Evolutionary conservation across 2,797 vertebrate species (phyloP).

Genomic region (Smutsia temminckii): DNA sequence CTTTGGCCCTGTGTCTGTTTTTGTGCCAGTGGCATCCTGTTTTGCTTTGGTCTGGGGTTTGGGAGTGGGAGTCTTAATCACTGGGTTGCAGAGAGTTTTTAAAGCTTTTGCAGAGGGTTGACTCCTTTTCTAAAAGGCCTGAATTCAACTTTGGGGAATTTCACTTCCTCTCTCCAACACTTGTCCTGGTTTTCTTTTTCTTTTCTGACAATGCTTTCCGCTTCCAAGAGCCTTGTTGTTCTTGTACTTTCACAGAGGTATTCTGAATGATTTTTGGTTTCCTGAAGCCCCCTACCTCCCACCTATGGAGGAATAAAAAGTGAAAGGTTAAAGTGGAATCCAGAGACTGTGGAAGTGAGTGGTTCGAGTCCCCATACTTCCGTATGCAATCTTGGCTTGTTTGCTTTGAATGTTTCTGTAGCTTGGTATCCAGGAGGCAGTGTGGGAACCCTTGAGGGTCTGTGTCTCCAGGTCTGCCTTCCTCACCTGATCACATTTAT

Average conservation of each 20-base stretch:
- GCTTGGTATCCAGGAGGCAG: not conserved
- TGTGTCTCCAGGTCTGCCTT: not conserved
- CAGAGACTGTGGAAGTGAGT: not conserved
- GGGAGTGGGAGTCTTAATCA: no score
- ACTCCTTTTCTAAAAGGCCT: not conserved
- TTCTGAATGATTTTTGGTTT: not conserved
- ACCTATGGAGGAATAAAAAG: not conserved
- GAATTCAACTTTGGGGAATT: not conserved
- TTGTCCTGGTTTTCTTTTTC: not conserved
- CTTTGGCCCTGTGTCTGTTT: no score
- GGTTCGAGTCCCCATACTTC: not conserved
- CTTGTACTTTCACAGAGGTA: not conserved
- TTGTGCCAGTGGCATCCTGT: no score
- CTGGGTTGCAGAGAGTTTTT: not conserved
- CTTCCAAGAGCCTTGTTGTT: not conserved
- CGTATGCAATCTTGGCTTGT: not conserved
- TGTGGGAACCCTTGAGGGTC: not conserved
- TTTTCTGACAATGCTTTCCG: not conserved
- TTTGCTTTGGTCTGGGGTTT: no score
- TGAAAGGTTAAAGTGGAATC: not conserved
- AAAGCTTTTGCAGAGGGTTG: not conserved
- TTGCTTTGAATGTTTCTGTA: not conserved
- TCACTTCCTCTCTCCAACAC: not conserved
- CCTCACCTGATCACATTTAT: no score
- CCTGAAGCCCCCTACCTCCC: not conserved